phyloP scores from a whole-genome alignment of 2,888 invertebrate genomes.

The Tetragonisca angustula region DNA sequence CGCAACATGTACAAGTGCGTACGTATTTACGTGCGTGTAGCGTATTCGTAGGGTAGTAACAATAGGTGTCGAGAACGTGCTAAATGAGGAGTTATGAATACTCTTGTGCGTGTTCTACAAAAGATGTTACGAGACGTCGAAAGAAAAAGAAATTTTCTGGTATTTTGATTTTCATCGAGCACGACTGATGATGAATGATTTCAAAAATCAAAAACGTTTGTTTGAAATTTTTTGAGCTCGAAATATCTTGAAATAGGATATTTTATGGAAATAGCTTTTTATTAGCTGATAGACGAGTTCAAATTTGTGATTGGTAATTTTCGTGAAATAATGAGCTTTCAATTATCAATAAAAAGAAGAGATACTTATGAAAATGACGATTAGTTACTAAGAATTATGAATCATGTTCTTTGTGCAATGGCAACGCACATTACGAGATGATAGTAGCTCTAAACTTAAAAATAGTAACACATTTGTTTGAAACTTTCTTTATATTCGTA shows the following conservation, averaged over 20 bases:
- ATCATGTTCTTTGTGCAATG: not conserved
- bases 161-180: not conserved
- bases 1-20: slow-evolving; percentile 36
- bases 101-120: slow-evolving; percentile 40
- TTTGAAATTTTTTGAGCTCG: not conserved
- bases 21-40: slow-evolving; percentile 26
- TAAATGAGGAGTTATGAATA: slow-evolving; percentile 70
- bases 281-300: not conserved
- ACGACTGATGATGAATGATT: too few species aligned
- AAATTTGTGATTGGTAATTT: not conserved
- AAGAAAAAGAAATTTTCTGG: slow-evolving; percentile 48
- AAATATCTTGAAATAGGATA: not conserved
- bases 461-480: not conserved
- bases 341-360: not conserved
- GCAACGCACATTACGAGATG: not conserved
- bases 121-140: slow-evolving; percentile 71
- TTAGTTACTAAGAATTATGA: not conserved
- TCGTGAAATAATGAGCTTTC: not conserved
- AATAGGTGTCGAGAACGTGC: slow-evolving; percentile 70
- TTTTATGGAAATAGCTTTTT: too few species aligned
- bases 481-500: not conserved
- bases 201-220: not conserved
- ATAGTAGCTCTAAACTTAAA: not conserved
- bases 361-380: not conserved
- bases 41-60: slow-evolving; percentile 57